Base-by-base conservation (phyloP, 1,140 invertebrate species). In the Papilio glaucus region DNA sequence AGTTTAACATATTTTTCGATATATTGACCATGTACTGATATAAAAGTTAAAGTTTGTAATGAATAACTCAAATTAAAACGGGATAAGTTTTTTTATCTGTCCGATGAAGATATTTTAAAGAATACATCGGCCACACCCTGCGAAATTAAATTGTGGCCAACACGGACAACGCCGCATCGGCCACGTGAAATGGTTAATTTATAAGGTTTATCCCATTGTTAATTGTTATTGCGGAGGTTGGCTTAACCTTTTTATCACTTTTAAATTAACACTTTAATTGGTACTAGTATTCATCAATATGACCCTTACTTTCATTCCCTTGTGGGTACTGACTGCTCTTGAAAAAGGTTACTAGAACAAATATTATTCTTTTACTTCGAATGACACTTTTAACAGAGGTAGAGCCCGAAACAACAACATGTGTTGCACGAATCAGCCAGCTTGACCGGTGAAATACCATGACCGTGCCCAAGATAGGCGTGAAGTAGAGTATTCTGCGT, bases 81-180 rank as follows among this genome's bases (percentile, higher is more conserved):
- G 29, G 63, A 74, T 61, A 39, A 29, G 38, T 67, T 79, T 33
- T 82, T 78, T 81, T 79, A 77, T 61, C 60, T 80, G n/a, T 76
- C 24, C 67, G 81, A 84, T 81, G 79, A 84, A 84, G 82, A 84
- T 75, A 77, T 81, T 80, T 81, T 78, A 80, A 83, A 80, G 81
- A 83, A 83, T 80, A 77, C 45, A 42, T 42, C 60, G 71, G 63
- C 79, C 82, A 83, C 82, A 77, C 82, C 38, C 12, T 3, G 65
- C 12, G 15, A 68, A 24, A 42, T 42, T 26, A 45, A 45, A 68
- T 24, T 26, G 21, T 57, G 65, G 10, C 39, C 38, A 24, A 24
- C 18, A 26, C 63, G 21, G 12, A 26, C 62, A 39, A 65, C 18
- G 41, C 18, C 38, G 63, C 29, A 24, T 15, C 63, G 13, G 26